Evolutionary conservation across 1,140 invertebrate species (phyloP), one percentile per base, ranked within the genome.

Genomic region (Euura lappo): DNA sequence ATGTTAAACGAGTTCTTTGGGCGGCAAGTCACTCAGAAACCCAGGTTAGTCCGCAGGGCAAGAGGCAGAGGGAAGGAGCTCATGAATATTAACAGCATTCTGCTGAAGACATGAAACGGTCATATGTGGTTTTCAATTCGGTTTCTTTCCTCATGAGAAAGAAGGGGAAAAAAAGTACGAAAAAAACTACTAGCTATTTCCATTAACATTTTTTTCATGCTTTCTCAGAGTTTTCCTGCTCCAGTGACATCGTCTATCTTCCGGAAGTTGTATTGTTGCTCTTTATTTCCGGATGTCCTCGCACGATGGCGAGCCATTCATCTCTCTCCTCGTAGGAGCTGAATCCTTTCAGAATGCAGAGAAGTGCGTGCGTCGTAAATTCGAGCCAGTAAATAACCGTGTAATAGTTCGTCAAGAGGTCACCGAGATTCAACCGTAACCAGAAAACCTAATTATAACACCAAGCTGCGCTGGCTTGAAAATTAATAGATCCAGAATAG

Each of bases 1-100:
- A 68, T 68, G 66, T 68, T 68, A 68, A 68, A 68, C 66, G 66
- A 68, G 66, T 68, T 68, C 66, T 68, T 68, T 42, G 66, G 66
- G 66, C 28, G 66, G 28, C 44, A 68, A 60, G 51, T 60, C 51
- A 60, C 51, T 60, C 51, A 60, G 51, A n/a, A 28, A 60, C 51
- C 13, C 8, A n/a, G 13, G 51, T n/a, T 60, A 60, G 51, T 60
- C 51, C 13, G 28, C 28, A 60, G 51, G 51, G 51, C 51, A 60
- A 11, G 51, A 60, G 51, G 51, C 51, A n/a, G 51, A 11, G 51
- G 51, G 51, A 60, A 60, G 13, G 51, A 60, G 13, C 51, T 60
- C 51, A 60, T 60, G 51, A 3, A 60, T 60, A 60, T 60, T 60
- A 60, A 60, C 51, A 60, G 51, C 51, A 60, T 60, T 60, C 51